Conservation (phyloP, 2,888 invertebrate species). For the Phalera bucephala region DNA sequence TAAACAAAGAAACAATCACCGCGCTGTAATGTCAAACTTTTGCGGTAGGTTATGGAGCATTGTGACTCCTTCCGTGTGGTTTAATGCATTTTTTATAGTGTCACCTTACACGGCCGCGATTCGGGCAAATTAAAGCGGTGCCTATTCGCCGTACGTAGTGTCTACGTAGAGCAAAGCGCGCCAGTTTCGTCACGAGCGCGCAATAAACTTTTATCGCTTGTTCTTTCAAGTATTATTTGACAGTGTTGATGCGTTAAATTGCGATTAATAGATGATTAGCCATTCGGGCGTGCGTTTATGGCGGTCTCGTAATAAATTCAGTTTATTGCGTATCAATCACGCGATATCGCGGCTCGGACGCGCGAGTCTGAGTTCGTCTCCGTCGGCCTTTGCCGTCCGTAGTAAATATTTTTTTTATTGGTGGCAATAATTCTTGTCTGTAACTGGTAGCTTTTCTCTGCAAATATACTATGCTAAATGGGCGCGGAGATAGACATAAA, state of each 20-base stretch:
- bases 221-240: constrained; percentile 75
- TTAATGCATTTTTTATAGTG: constrained; percentile 40
- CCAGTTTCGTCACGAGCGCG: constrained; percentile 37
- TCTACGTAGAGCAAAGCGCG: constrained; percentile 20
- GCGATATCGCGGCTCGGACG: constrained; percentile 30
- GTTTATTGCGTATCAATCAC: constrained; percentile 76
- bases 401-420: constrained; percentile 39
- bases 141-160: constrained; percentile 28
- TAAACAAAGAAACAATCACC: constrained; percentile 76
- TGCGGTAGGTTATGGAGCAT: constrained; percentile 71
- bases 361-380: constrained; percentile 25
- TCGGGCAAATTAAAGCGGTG: constrained; percentile 39
- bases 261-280: constrained; percentile 77
- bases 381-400: constrained; percentile 21
- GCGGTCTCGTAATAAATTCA: constrained; percentile 70
- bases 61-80: constrained; percentile 57
- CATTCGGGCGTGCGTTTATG: constrained; percentile 65
- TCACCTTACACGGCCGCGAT: constrained; percentile 34
- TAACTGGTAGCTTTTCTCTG: constrained; percentile 23
- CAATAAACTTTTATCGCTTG: constrained; percentile 67
- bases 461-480: constrained; percentile 29
- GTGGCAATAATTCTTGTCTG: constrained; percentile 28
- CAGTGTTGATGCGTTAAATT: constrained; percentile 75
- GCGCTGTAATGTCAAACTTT: constrained; percentile 67
- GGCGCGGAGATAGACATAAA: constrained; percentile 11